A percentile compares a stretch with the other conserved stretches of the same genome.
Conservation (phyloP, 2,113 vertebrate genomes). For the Monopterus albus region DNA sequence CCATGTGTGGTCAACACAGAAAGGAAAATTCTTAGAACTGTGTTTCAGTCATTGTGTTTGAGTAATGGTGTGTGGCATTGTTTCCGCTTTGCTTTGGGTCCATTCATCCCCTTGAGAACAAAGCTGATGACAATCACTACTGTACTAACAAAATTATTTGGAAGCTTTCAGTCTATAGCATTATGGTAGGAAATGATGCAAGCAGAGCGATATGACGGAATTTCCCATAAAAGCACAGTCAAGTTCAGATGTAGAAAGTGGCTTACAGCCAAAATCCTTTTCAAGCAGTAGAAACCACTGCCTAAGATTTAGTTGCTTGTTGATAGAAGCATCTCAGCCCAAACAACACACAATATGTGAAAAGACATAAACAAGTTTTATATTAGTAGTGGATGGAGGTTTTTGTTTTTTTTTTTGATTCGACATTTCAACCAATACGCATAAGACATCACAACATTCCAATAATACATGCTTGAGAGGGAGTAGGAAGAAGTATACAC, state of each 20-base stretch:
- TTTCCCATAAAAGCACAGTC: slow-evolving; percentile 59
- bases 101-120: slow-evolving; percentile 42
- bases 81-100: slow-evolving; percentile 45
- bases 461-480: too few relatives aligned
- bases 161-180: slow-evolving; percentile 54
- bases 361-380: slow-evolving; percentile 51
- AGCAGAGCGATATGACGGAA: slow-evolving; percentile 24
- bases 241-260: slow-evolving; percentile 63
- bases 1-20: slow-evolving; percentile 48
- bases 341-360: slow-evolving; percentile 59
- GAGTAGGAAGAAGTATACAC: too few relatives aligned
- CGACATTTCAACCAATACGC: too few relatives aligned
- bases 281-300: slow-evolving; percentile 58
- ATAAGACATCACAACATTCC: too few relatives aligned
- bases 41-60: slow-evolving; percentile 27
- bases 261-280: slow-evolving; percentile 52
- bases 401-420: too few relatives aligned
- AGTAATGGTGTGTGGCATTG: slow-evolving; percentile 50
- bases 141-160: slow-evolving; percentile 18
- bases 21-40: slow-evolving; percentile 14
- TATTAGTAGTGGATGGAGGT: background rate
- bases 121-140: slow-evolving; percentile 41
- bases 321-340: slow-evolving; percentile 47
- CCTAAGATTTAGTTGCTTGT: slow-evolving; percentile 66
- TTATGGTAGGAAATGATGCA: slow-evolving; percentile 50